phyloP scores from a whole-genome alignment of 2,797 vertebrate species.

The Lateolabrax maculatus region DNA sequence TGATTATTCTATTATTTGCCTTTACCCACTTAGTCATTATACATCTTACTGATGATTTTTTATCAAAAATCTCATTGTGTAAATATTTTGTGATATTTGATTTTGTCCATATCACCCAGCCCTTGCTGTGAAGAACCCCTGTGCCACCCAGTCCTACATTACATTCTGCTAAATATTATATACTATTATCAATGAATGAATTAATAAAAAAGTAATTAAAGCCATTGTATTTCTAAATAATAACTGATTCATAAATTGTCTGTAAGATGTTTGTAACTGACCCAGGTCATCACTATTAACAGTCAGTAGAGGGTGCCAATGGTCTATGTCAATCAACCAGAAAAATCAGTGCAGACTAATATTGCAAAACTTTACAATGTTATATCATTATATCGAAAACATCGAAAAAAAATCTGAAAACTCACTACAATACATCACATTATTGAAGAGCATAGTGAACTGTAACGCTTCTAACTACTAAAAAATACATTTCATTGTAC shows the following conservation, averaged over 20 bases:
- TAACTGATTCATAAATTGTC: neutral
- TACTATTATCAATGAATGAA: neutral
- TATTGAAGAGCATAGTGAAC: neutral
- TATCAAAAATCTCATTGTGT: no score
- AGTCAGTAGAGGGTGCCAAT: conserved; percentile 71
- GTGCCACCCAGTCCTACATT: no score
- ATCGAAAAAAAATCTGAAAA: no score
- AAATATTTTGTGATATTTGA: no score
- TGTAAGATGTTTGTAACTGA: neutral
- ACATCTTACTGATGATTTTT: no score
- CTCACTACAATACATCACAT: neutral
- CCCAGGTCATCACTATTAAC: neutral
- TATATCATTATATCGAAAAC: neutral
- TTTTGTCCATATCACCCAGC: no score
- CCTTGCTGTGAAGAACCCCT: no score
- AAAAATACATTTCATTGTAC: neutral
- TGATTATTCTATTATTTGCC: no score
- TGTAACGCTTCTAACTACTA: neutral
- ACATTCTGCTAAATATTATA: neutral
- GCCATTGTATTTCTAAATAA: neutral
- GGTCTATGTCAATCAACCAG: conserved; percentile 25
- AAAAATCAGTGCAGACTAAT: neutral
- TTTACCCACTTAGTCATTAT: no score
- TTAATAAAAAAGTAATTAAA: neutral
- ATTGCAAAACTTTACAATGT: neutral